A percentile compares a stretch with the other conserved stretches of the same genome.
Evolutionary conservation across 2,113 vertebrate genomes (phyloP).

Genomic region (Myrmophylax atrothorax): DNA sequence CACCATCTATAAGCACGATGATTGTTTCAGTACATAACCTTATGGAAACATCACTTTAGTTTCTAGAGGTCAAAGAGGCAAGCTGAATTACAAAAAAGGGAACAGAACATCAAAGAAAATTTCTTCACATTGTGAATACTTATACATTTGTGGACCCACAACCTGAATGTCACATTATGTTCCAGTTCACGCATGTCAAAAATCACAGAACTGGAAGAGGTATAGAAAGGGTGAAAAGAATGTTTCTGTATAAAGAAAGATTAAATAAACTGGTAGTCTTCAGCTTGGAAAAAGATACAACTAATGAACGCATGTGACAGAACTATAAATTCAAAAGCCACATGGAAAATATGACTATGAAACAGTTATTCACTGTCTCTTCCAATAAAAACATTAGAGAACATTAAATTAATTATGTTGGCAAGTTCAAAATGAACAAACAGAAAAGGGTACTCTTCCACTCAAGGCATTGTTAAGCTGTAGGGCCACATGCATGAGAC

Average conservation of each 20-base stretch:
- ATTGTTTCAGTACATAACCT: background rate
- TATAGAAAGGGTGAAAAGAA: background rate
- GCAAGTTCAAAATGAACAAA: background rate
- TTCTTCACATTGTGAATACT: background rate
- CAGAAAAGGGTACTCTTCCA: background rate
- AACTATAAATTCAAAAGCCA: background rate
- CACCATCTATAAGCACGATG: background rate
- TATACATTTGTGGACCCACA: background rate
- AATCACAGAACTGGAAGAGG: background rate
- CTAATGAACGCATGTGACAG: background rate
- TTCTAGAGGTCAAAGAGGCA: background rate
- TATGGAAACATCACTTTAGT: background rate
- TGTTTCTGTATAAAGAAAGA: background rate
- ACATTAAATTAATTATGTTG: background rate
- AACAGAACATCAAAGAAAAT: background rate
- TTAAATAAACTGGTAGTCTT: background rate
- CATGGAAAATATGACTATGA: slow-evolving; percentile 12
- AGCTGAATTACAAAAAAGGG: background rate
- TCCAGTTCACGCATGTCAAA: background rate
- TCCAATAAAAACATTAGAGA: background rate
- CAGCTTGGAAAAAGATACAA: background rate
- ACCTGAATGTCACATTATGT: background rate
- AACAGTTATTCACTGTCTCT: background rate
- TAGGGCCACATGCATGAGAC: background rate
- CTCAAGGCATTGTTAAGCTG: background rate